A percentile compares a stretch with the other conserved stretches of the same genome.
Evolutionary conservation across 2,113 vertebrate species (phyloP).

Genomic region (Artemisiospiza belli): DNA sequence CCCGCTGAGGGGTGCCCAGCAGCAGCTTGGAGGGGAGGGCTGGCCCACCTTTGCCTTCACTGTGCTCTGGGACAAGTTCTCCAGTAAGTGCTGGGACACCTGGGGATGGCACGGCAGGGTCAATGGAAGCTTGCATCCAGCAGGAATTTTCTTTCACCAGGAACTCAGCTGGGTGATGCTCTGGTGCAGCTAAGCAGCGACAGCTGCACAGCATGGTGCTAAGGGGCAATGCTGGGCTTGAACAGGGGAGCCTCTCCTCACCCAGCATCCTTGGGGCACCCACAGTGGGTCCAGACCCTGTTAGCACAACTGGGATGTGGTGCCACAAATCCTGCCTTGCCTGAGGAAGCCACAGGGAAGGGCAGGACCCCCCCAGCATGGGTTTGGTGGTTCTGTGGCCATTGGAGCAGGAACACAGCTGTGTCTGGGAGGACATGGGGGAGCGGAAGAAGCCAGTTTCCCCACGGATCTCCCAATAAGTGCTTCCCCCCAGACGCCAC

Average conservation of each 20-base stretch:
- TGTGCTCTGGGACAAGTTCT: constrained; percentile 38
- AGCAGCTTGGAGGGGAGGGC: neutral
- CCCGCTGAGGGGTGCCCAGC: neutral
- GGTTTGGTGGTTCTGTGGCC: neutral
- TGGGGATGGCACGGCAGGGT: fast-evolving
- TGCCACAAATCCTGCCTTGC: neutral
- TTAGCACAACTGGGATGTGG: fast-evolving
- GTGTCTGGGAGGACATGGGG: fast-evolving
- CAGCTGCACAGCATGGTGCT: fast-evolving
- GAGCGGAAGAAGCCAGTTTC: neutral
- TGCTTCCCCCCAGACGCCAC: neutral
- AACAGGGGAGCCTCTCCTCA: neutral
- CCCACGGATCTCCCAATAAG: fast-evolving
- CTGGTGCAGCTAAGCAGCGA: neutral
- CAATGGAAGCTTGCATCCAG: neutral
- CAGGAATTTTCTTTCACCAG: neutral
- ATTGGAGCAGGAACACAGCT: fast-evolving
- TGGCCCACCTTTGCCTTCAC: constrained; percentile 40
- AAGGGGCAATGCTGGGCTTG: fast-evolving
- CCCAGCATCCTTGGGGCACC: fast-evolving
- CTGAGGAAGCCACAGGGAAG: neutral
- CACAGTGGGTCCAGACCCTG: fast-evolving
- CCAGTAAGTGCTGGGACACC: constrained; percentile 15
- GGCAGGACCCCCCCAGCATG: fast-evolving
- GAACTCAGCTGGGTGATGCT: neutral